Evolutionary conservation across 1,140 invertebrate species (phyloP), one percentile per base, ranked within the genome.

Genomic region (Babylonia areolata): DNA sequence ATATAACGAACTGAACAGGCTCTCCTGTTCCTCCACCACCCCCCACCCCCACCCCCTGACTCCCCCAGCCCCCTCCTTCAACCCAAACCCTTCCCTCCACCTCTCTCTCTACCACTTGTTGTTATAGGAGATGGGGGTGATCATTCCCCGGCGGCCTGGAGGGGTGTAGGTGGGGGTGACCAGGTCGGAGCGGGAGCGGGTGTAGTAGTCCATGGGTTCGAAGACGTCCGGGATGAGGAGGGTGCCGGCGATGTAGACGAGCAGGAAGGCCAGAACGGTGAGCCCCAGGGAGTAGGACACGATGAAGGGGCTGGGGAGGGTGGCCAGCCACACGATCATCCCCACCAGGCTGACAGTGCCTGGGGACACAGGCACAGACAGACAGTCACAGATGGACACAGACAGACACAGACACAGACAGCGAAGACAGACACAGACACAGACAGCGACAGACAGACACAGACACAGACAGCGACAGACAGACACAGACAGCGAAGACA

Each of bases 271-370:
- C 37, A 91, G 33, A 6, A 91, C 86, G 20, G 87, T 88, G 15
- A 91, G 86, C 3, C 89, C 90, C 81, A 91, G 33, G 73, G 90
- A 91, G 54, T 78, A 91, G 31, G 89, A 90, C 0, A 88, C 86
- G 17, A 89, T 87, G 80, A 86, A 91, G 3, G 88, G 88, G 64
- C 69, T 69, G 6, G 87, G 88, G 17, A 90, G 33, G 75, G 87
- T 86, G 5, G 78, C 84, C 58, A 90, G 54, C 85, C 87, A 90
- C 20, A 89, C 78, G 6, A 89, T 88, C 88, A 89, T 90, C 0
- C 88, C 87, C 0, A 89, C 51, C 64, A 90, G 86, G n/a, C 85
- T 81, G 37, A 82, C 51, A 9, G 85, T 77, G 64, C 87, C 90
- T 91, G 86, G 9, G 46, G 17, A 51, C 46, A 51, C 46, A 51